Evolutionary conservation across 2,113 vertebrate genomes (phyloP), one percentile per base, ranked within the genome.

Genomic region (Sterna hirundo): DNA sequence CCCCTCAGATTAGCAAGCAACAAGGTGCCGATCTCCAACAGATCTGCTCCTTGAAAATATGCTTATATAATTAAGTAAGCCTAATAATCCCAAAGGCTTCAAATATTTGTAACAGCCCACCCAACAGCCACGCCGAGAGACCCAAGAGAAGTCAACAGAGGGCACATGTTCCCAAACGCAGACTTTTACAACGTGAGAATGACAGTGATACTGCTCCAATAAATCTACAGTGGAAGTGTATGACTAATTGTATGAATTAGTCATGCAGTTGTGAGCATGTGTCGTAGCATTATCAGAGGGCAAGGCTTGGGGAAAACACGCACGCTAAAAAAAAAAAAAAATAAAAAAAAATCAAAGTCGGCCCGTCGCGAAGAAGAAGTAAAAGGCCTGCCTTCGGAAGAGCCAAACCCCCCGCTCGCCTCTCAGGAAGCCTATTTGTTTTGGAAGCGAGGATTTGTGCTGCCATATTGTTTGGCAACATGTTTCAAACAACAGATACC

Each of bases 241-340:
- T 94, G 93, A 91, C 84, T 91, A 94, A 94, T 93, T 93, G 86
- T 10, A 40, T 6, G 76, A 93, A 94, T 95, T 90, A 94, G 90
- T 94, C 94, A 94, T 27, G 88, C 81, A 85, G 49, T 80, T 60
- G 91, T 64, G 85, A 96, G 94, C 94, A 83, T 90, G 93, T 70
- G 80, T 91, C 38, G 69, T 18, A 75, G 88, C 86, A 22, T 34
- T 78, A 88, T 75, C 92, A 79, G 83, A 91, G 87, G 85, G 89
- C 83, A 94, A 76, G 83, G 81, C 93, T 52, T 7, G 9, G 78
- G 80, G 66, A 83, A 88, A 93, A 90, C 60, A 90, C 1, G 27
- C 88, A 78, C 2, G 27, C 46, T 25, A 17, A 49, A 49, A 60
- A 70, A 38, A 38, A 38, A 38, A 38, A 38, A 38, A 38, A 38